Percentiles rank a stretch among this genome's conserved stretches.
Evolutionary conservation across 2,797 vertebrate species (phyloP).

Genomic region (Chaetophractus vellerosus): DNA sequence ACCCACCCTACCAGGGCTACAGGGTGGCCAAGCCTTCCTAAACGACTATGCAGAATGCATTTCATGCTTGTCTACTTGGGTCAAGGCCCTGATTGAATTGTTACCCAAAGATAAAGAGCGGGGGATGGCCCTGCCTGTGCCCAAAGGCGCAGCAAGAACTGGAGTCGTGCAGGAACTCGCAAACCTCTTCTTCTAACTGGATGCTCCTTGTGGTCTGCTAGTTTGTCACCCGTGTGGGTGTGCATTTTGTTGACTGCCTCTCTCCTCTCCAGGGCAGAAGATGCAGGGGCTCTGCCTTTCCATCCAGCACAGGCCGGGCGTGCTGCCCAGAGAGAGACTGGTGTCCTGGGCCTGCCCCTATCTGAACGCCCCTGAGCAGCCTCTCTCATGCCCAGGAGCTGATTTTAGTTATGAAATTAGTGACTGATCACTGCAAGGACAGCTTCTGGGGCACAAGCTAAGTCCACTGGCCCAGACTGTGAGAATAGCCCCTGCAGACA

Average conservation of each 20-base stretch:
- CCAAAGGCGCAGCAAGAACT: not conserved
- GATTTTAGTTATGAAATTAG: not conserved
- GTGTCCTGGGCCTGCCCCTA: too few relatives aligned
- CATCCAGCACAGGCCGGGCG: not conserved
- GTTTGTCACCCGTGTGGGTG: too few relatives aligned
- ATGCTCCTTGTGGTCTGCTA: not conserved
- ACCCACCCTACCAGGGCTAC: too few relatives aligned
- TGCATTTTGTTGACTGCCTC: not conserved
- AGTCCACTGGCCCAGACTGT: not conserved
- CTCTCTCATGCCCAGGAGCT: not conserved
- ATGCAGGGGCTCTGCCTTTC: not conserved
- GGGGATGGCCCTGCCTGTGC: not conserved
- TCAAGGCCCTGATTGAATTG: not conserved
- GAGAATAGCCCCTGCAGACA: fast-evolving
- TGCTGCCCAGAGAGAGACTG: not conserved
- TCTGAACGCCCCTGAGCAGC: not conserved
- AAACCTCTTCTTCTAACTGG: not conserved
- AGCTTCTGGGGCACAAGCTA: not conserved
- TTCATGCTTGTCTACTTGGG: not conserved
- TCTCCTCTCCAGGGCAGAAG: not conserved
- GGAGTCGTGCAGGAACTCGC: not conserved
- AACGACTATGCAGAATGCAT: not conserved
- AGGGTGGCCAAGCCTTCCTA: not conserved
- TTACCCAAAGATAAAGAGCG: not conserved
- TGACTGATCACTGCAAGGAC: not conserved